These are phyloP conservation scores for Pithys albifrons DNA, from an alignment of 2,113 vertebrate genomes.

Conservation along the genomic window DNA sequence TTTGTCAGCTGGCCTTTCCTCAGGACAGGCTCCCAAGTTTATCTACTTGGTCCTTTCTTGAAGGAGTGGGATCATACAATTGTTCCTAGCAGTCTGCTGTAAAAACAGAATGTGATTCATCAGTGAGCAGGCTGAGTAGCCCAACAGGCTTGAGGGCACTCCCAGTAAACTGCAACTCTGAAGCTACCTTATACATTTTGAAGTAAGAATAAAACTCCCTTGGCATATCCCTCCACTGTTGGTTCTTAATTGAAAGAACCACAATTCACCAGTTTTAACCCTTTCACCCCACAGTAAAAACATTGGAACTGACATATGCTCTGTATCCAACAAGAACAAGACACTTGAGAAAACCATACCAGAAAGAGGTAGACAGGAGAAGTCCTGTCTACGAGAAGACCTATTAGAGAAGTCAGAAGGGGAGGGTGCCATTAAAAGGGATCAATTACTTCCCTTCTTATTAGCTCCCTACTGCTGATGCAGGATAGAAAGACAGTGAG, in stretches of 20 bases:
- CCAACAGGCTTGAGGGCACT: background rate
- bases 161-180: background rate
- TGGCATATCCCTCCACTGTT: background rate
- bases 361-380: background rate
- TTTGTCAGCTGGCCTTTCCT: background rate
- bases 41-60: background rate
- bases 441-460: background rate
- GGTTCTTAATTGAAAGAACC: background rate
- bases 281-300: background rate
- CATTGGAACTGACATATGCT: background rate
- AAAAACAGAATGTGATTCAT: background rate
- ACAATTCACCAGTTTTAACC: background rate
- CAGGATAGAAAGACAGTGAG: background rate
- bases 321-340: background rate
- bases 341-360: background rate
- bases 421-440: background rate
- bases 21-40: background rate
- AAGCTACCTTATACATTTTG: background rate
- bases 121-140: background rate
- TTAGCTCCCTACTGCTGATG: background rate
- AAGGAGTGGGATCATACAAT: background rate
- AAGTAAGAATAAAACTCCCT: background rate
- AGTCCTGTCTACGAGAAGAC: no score
- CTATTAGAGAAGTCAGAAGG: background rate
- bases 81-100: background rate